Evolutionary conservation across 2,113 vertebrate species (phyloP).

Genomic region (Bambusicola thoracicus): DNA sequence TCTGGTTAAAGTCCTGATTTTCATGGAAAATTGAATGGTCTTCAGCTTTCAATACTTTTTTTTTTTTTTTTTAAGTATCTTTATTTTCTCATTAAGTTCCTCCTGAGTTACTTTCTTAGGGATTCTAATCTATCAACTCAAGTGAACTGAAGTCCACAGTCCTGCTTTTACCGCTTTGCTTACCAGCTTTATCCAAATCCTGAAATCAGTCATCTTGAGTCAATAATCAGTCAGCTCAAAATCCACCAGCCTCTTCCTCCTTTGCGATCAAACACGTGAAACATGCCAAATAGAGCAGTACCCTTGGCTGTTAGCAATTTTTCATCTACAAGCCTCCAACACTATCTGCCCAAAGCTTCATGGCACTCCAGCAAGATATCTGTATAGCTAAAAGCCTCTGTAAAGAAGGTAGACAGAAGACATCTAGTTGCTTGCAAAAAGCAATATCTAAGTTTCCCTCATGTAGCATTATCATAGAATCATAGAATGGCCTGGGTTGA

Average conservation of each 20-base stretch:
- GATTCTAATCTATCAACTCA: neutral
- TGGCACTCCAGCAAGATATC: neutral
- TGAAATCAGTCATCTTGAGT: neutral
- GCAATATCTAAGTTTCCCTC: neutral
- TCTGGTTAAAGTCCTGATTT: neutral
- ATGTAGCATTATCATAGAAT: neutral
- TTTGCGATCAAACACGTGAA: neutral
- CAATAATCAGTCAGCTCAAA: neutral
- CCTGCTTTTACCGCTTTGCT: neutral
- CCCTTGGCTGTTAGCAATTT: neutral
- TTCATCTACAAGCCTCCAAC: neutral
- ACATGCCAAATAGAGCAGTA: neutral
- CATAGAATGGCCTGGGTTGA: too few relatives aligned
- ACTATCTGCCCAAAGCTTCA: neutral
- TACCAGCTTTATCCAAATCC: neutral
- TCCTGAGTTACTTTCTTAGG: neutral
- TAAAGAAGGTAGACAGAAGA: neutral
- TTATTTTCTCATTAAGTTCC: neutral
- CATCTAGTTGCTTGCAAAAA: neutral
- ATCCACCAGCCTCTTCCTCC: neutral
- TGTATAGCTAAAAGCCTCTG: neutral
- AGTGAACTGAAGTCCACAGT: neutral
- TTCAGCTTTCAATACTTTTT: neutral
- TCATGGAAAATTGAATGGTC: neutral
- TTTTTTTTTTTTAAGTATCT: neutral